Conservation (phyloP, 2,888 invertebrate genomes). For the Phortica okadai region DNA sequence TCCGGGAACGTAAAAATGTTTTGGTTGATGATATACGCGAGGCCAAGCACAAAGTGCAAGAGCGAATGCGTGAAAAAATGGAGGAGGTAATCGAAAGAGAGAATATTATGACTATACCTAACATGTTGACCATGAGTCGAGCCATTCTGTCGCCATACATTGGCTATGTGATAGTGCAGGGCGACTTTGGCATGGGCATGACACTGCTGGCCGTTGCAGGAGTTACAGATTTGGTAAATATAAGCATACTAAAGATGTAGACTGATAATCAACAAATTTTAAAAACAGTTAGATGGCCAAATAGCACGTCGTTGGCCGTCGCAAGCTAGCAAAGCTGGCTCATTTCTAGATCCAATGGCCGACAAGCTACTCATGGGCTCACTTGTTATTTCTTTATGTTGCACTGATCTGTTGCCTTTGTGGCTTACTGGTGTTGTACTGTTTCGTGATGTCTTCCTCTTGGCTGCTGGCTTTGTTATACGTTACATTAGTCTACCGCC, state of each 20-base stretch:
- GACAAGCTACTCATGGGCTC: constrained; percentile 96
- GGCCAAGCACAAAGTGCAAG: constrained; percentile 84
- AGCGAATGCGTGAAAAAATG: constrained; percentile 85
- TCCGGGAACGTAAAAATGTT: constrained; percentile 81
- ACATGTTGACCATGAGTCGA: constrained; percentile 90
- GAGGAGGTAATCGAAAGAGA: constrained; percentile 83
- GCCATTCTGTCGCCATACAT: constrained; percentile 92
- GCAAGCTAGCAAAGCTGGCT: constrained; percentile 95
- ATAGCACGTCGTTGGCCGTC: constrained; percentile 94
- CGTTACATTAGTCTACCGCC: constrained; percentile 92
- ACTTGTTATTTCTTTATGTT: constrained; percentile 90
- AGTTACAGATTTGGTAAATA: constrained; percentile 90
- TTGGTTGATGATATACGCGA: constrained; percentile 84
- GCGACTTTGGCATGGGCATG: constrained; percentile 88
- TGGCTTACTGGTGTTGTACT: constrained; percentile 89
- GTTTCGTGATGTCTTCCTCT: constrained; percentile 87
- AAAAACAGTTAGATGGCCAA: constrained; percentile 91
- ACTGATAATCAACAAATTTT: constrained; percentile 32
- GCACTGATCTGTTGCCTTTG: constrained; percentile 89
- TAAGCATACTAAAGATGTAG: neutral
- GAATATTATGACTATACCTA: constrained; percentile 95
- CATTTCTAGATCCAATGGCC: constrained; percentile 96
- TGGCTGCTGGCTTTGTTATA: constrained; percentile 91
- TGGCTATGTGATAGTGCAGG: constrained; percentile 90
- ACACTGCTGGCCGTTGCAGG: constrained; percentile 91